Evolutionary conservation across 1,140 invertebrate species (phyloP).

Genomic region (Plutomurus gul): DNA sequence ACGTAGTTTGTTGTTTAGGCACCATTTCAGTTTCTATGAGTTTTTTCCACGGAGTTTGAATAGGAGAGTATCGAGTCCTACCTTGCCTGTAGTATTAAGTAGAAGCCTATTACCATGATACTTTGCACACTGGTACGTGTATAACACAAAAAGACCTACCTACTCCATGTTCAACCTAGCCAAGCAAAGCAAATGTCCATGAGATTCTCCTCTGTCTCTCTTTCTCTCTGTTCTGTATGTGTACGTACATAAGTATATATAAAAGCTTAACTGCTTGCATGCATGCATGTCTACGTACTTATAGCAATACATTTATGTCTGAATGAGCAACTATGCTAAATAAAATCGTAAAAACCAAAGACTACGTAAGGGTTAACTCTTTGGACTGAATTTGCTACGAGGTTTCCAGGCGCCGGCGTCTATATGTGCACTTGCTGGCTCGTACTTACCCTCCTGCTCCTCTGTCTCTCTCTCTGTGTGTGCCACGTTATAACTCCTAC

Average conservation of each 20-base stretch:
- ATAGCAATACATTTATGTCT: neutral
- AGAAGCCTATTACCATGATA: neutral
- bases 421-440: neutral
- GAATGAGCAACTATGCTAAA: neutral
- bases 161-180: neutral
- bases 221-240: neutral
- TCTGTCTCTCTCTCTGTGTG: no score
- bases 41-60: no score
- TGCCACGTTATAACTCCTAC: no score
- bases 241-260: neutral
- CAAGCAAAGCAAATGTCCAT: constrained; percentile 11
- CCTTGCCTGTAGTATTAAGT: neutral
- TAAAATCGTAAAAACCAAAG: constrained; percentile 13
- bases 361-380: constrained; percentile 23
- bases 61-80: no score
- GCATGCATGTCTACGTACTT: neutral
- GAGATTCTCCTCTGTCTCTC: neutral
- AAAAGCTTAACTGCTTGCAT: neutral
- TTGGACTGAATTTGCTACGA: constrained; percentile 20
- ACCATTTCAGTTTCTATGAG: neutral
- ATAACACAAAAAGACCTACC: neutral
- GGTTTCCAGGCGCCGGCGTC: constrained; percentile 15
- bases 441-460: neutral
- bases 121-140: neutral
- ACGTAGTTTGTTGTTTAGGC: no score